phyloP scores from a whole-genome alignment of 2,888 invertebrate species.

The Platycnemis pennipes region DNA sequence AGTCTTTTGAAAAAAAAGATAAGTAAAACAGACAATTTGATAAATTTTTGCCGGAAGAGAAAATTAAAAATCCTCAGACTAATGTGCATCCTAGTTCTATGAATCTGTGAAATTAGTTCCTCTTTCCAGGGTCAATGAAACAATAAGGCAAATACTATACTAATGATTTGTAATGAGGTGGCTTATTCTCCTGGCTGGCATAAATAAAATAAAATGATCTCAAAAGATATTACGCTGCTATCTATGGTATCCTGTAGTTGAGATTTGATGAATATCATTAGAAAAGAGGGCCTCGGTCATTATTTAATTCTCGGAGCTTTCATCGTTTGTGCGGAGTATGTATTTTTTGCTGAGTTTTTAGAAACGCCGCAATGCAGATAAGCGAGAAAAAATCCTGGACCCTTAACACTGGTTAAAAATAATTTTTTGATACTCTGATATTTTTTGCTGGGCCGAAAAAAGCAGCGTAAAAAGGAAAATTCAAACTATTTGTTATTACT shows the following conservation, averaged over 20 bases:
- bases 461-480: neutral
- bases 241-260: neutral
- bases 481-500: neutral
- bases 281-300: neutral
- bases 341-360: constrained; percentile 23
- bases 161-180: too few relatives aligned
- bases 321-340: neutral
- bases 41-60: too few relatives aligned
- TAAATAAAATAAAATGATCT: too few relatives aligned
- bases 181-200: too few relatives aligned
- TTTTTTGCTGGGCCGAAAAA: neutral
- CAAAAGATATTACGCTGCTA: neutral
- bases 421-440: neutral
- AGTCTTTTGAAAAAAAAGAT: too few relatives aligned
- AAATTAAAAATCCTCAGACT: too few relatives aligned
- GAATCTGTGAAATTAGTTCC: too few relatives aligned
- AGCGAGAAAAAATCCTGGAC: neutral
- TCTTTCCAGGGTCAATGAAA: too few relatives aligned
- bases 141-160: too few relatives aligned
- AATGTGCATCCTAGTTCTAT: too few relatives aligned
- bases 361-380: constrained; percentile 11
- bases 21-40: too few relatives aligned
- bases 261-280: neutral
- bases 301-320: neutral
- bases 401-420: neutral